phyloP scores from a whole-genome alignment of 2,888 invertebrate genomes.

The Hermaeophaga mercurialis region DNA sequence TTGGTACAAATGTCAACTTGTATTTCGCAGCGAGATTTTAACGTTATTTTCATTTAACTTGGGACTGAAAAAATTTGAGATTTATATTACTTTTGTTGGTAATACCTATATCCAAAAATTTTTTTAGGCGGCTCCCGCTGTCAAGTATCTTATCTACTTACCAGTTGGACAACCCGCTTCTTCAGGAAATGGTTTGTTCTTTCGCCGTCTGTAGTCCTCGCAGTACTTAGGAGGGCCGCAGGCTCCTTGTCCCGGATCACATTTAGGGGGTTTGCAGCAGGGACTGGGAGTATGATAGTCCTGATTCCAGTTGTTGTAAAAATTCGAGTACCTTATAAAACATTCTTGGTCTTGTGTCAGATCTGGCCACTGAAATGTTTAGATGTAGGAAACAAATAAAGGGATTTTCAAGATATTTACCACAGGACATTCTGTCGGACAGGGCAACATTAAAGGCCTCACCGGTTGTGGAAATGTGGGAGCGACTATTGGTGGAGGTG shows the following conservation, averaged over 20 bases:
- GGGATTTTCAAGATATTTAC: background rate
- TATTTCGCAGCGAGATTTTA: too few species aligned
- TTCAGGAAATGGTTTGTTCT: slow-evolving; percentile 17
- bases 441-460: slow-evolving; percentile 47
- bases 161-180: slow-evolving; percentile 48
- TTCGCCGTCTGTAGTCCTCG: slow-evolving; percentile 39
- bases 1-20: too few species aligned
- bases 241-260: slow-evolving; percentile 27
- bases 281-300: slow-evolving; percentile 40
- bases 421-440: background rate
- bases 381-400: background rate
- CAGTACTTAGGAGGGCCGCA: slow-evolving; percentile 44
- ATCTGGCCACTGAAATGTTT: slow-evolving; percentile 22
- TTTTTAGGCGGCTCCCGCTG: too few species aligned
- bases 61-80: too few species aligned
- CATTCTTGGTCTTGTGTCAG: slow-evolving; percentile 39
- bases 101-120: too few species aligned
- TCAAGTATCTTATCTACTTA: slow-evolving; percentile 40
- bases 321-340: slow-evolving; percentile 44
- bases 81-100: too few species aligned
- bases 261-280: slow-evolving; percentile 5
- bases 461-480: slow-evolving; percentile 50
- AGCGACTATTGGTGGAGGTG: slow-evolving; percentile 47
- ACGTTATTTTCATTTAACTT: too few species aligned
- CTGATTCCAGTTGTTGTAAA: slow-evolving; percentile 51